Conservation (phyloP, 2,113 vertebrate species). For the Seriola quinqueradiata region DNA sequence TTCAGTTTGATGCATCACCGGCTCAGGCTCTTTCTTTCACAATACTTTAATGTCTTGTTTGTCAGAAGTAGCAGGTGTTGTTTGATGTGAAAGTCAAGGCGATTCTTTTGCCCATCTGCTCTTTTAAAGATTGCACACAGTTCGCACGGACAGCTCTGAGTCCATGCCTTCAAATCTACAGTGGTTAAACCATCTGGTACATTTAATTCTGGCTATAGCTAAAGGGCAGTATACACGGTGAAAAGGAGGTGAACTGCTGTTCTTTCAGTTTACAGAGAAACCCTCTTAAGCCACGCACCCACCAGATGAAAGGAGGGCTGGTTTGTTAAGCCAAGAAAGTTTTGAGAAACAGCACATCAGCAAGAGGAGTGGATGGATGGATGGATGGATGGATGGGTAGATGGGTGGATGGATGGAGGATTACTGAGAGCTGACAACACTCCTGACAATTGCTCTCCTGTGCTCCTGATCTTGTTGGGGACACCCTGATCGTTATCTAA, state of each 20-base stretch:
- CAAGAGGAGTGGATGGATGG: neutral
- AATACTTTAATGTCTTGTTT: conserved; percentile 39
- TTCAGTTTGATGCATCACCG: conserved; percentile 24
- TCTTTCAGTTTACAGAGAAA: conserved; percentile 56
- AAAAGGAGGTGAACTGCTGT: conserved; percentile 47
- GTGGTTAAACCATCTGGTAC: conserved; percentile 64
- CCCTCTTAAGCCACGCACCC: conserved; percentile 31
- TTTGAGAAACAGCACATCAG: conserved; percentile 23
- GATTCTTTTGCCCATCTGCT: conserved; percentile 52
- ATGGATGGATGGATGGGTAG: conserved; percentile 14
- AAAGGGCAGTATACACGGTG: conserved; percentile 43
- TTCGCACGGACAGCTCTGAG: conserved; percentile 43
- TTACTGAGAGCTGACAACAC: neutral
- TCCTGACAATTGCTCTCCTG: neutral
- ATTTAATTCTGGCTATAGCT: conserved; percentile 52
- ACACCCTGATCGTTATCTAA: conserved; percentile 17
- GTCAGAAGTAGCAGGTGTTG: conserved; percentile 36
- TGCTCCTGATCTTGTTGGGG: conserved; percentile 22
- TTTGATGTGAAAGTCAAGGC: conserved; percentile 33
- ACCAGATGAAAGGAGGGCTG: conserved; percentile 5
- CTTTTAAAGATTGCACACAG: conserved; percentile 51
- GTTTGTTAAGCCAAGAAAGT: conserved; percentile 7
- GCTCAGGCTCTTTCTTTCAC: conserved; percentile 26
- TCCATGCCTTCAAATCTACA: conserved; percentile 2
- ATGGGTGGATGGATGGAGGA: conserved; percentile 9